Conservation (phyloP, 2,113 vertebrate genomes). For the Vicugna pacos region DNA sequence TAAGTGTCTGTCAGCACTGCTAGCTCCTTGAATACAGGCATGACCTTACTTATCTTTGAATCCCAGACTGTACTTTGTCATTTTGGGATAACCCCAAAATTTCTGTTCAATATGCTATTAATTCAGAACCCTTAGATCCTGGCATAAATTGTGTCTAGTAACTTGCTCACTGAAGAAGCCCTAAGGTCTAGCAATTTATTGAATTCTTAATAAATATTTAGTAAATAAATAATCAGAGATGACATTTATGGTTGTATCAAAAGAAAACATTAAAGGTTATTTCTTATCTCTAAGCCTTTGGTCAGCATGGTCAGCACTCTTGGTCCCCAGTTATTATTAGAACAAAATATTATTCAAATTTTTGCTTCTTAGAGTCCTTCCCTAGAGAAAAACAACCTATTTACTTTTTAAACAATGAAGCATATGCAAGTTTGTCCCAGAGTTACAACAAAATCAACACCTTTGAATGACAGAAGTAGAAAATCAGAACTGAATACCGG, state of each 20-base stretch:
- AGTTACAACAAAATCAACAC: conserved; percentile 33
- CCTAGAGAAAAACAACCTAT: neutral
- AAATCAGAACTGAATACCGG: conserved; percentile 48
- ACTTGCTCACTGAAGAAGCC: neutral
- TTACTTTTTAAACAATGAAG: conserved; percentile 55
- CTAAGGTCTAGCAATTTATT: neutral
- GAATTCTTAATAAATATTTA: conserved; percentile 34
- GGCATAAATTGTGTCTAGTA: neutral
- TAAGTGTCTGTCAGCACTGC: neutral
- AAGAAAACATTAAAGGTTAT: neutral
- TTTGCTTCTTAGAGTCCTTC: neutral
- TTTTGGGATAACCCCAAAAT: neutral
- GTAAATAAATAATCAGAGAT: neutral
- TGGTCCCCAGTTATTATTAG: neutral
- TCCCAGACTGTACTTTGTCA: neutral
- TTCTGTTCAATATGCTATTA: neutral
- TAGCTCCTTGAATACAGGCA: neutral
- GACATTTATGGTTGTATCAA: neutral
- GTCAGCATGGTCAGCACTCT: neutral
- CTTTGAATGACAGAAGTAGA: conserved; percentile 8
- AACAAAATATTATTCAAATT: conserved; percentile 1
- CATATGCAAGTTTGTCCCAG: neutral
- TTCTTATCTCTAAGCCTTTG: neutral
- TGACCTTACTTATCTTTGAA: neutral
- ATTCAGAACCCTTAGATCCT: neutral